A percentile compares a stretch with the other conserved stretches of the same genome.
phyloP scores from a whole-genome alignment of 2,797 vertebrate species.

The Gadopsis marmoratus region DNA sequence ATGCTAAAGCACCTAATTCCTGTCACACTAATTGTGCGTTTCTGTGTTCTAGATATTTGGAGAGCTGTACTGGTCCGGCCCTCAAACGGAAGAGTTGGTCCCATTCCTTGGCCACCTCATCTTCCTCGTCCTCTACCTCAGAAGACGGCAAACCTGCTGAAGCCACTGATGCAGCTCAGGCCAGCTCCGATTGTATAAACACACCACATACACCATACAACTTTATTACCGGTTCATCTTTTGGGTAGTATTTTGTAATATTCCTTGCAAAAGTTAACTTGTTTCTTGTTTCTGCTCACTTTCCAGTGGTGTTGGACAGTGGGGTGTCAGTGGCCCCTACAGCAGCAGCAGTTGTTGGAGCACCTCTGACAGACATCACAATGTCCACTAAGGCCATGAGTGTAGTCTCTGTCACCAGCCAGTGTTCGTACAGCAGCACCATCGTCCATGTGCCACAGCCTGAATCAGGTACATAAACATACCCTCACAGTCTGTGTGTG shows the following conservation, averaged over 20 bases:
- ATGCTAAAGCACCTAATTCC: neutral
- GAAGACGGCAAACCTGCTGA: slow-evolving; percentile 85
- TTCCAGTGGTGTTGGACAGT: slow-evolving; percentile 74
- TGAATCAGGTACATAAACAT: slow-evolving; percentile 85
- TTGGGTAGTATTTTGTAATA: neutral
- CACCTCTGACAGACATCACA: slow-evolving; percentile 85
- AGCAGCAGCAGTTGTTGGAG: slow-evolving; percentile 77
- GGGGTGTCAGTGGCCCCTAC: slow-evolving; percentile 71
- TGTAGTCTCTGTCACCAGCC: slow-evolving; percentile 88
- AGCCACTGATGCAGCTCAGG: slow-evolving; percentile 51
- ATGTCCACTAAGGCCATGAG: slow-evolving; percentile 87
- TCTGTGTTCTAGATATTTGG: slow-evolving; percentile 86
- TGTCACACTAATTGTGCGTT: neutral
- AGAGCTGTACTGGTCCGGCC: slow-evolving; percentile 88
- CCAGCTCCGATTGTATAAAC: slow-evolving; percentile 73
- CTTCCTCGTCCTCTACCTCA: slow-evolving; percentile 89
- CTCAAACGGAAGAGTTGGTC: slow-evolving; percentile 90
- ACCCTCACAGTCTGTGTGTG: slow-evolving; percentile 1
- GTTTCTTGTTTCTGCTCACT: neutral
- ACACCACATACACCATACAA: neutral
- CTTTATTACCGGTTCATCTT: neutral
- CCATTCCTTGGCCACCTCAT: slow-evolving; percentile 83
- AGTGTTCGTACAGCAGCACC: slow-evolving; percentile 93
- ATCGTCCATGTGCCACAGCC: slow-evolving; percentile 89
- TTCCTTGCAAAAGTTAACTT: neutral